A percentile compares a stretch with the other conserved stretches of the same genome.
Evolutionary conservation across 2,113 vertebrate genomes (phyloP).

Genomic region (Lycaon pictus): DNA sequence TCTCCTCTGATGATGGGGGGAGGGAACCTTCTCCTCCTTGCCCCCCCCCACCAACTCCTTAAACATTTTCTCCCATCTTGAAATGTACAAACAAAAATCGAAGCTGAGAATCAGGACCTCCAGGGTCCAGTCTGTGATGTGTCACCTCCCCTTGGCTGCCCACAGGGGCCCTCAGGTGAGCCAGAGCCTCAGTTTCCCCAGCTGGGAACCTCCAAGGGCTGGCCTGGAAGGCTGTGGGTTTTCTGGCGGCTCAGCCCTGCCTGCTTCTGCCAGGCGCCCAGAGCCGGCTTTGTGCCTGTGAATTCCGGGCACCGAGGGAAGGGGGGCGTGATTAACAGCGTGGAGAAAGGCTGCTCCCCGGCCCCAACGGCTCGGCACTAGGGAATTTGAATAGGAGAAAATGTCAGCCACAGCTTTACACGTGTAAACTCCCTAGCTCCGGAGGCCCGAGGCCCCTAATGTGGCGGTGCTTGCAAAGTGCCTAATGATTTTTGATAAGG

Average conservation of each 20-base stretch:
- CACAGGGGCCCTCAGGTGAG: background rate
- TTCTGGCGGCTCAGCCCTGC: background rate
- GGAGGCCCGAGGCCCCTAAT: constrained; percentile 61
- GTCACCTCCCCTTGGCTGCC: background rate
- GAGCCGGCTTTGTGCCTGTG: constrained; percentile 66
- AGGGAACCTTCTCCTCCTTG: too few relatives aligned
- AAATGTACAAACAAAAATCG: background rate
- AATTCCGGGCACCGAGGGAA: constrained; percentile 21
- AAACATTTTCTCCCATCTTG: background rate
- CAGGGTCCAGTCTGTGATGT: background rate
- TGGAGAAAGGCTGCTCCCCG: constrained; percentile 8
- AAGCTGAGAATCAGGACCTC: background rate
- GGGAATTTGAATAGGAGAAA: constrained; percentile 87
- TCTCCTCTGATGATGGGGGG: background rate
- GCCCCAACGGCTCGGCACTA: constrained; percentile 72
- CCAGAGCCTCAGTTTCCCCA: constrained; percentile 64
- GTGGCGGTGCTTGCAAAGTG: constrained; percentile 78
- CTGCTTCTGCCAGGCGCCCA: background rate
- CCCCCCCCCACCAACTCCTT: background rate
- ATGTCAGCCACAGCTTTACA: constrained; percentile 82
- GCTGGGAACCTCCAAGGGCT: background rate
- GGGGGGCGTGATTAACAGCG: background rate
- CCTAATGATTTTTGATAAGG: constrained; percentile 89
- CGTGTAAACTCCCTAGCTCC: constrained; percentile 79
- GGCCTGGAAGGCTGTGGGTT: background rate